Base-by-base conservation (phyloP, 1,140 invertebrate species). In the Tetramorium simillimum region DNA sequence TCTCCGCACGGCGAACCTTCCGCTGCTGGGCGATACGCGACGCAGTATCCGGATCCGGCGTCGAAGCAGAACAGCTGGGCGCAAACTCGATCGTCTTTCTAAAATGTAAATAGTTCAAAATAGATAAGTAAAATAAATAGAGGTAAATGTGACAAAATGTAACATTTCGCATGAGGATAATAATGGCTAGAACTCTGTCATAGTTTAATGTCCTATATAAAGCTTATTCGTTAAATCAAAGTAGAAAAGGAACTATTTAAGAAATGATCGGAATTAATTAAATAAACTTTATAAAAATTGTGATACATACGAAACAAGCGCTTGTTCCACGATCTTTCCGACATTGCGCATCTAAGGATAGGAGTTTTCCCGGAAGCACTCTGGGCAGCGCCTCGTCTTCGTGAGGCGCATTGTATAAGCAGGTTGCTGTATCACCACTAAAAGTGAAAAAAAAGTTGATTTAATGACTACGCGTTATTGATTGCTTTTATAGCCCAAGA, bases 41-140 rank as follows among this genome's bases (percentile, higher is more conserved):
- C 98, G 95, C 98, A 99, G 95, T 99, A 99, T 16, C 98, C 98
- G 88, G 98, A 99, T 63, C 97, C 97, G 60, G 98, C 97, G 95
- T 99, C 98, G 94, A 99, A 99, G 95, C 98, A 99, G 95, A 99
- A 99, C 77, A 99, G 96, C 95, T 99, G 98, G 51, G 98, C 98
- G 95, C 98, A 99, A 33, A 99, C 98, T 75, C 98, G 96, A 94
- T 99, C 98, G 93, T 99, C 98, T 97, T 99, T 99, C 96, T 97
- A 93, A 60, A 90, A 77, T 76, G 6, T 7, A 2, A 63, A 63
- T 16, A 51, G 5, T 16, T 70, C 18, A 70, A 69, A 46, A 46
- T 37, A 37, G 6, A 33, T 63, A 18, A 33, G 18, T 62, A 33
- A 18, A 33, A 37, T 37, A 65, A 37, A n/a, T 10, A 37, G 16